These are phyloP conservation scores for Litocranius walleri DNA, from an alignment of 2,113 vertebrate genomes.

Conservation along the genomic window DNA sequence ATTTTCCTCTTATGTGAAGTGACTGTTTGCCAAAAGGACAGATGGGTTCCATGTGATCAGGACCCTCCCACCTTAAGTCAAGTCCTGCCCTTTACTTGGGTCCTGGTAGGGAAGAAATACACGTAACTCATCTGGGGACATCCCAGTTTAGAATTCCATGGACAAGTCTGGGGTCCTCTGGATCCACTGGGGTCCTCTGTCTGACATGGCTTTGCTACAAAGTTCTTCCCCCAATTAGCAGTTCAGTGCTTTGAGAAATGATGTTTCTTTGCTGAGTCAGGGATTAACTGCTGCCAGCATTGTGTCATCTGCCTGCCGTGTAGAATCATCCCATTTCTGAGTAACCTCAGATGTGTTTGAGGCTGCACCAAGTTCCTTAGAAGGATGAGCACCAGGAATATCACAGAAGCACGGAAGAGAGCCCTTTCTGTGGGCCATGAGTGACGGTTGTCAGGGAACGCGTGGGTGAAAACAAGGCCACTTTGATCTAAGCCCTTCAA, in stretches of 20 bases:
- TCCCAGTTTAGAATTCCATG: background rate
- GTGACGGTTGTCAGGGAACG: background rate
- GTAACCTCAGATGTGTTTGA: background rate
- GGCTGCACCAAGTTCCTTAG: background rate
- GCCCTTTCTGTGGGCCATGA: background rate
- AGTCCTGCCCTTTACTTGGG: background rate
- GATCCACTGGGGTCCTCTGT: background rate
- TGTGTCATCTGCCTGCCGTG: background rate
- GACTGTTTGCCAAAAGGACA: background rate
- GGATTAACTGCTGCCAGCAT: background rate
- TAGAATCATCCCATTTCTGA: background rate
- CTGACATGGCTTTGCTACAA: background rate
- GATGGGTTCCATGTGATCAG: background rate
- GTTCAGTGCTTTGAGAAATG: background rate
- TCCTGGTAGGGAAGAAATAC: background rate
- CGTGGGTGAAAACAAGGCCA: background rate
- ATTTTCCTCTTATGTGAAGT: background rate
- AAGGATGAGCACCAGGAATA: background rate
- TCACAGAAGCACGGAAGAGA: background rate
- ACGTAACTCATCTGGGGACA: background rate
- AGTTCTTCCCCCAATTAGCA: background rate
- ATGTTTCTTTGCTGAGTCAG: conserved; percentile 28
- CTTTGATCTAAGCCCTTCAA: background rate
- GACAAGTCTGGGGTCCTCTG: background rate
- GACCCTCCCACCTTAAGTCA: background rate